phyloP scores from a whole-genome alignment of 2,888 invertebrate species.

The Leptopterna dolabrata region DNA sequence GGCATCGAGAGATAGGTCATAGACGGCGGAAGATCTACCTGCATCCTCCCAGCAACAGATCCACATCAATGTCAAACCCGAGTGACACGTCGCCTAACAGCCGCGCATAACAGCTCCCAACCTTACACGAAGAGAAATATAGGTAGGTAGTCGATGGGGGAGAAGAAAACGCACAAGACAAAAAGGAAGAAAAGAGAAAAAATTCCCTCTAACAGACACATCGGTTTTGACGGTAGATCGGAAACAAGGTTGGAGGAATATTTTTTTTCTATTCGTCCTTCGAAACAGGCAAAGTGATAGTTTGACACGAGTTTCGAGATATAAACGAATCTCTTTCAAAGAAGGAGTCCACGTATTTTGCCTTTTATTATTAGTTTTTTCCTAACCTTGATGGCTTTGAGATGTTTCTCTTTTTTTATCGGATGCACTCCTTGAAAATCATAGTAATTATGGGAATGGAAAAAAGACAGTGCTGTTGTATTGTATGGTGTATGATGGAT shows the following conservation, averaged over 20 bases:
- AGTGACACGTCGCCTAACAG: background rate
- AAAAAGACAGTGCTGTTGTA: no score
- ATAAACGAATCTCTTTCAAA: background rate
- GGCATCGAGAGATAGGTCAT: background rate
- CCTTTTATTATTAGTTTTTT: background rate
- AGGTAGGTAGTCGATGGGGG: background rate
- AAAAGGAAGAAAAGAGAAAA: background rate
- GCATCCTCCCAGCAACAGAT: background rate
- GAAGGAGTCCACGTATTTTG: background rate
- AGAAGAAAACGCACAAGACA: background rate
- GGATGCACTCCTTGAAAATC: background rate
- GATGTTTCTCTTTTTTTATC: background rate
- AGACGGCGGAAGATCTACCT: background rate
- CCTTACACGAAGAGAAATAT: background rate
- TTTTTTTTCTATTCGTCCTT: background rate
- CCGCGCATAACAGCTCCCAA: background rate
- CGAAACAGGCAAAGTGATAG: background rate
- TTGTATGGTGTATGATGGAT: no score
- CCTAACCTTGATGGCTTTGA: background rate
- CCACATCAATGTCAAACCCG: background rate
- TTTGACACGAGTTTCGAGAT: background rate
- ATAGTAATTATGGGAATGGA: no score
- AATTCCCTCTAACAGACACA: background rate
- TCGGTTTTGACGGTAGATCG: slow-evolving; percentile 7
- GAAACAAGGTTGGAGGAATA: background rate